A percentile compares a stretch with the other conserved stretches of the same genome.
These are phyloP conservation scores for Anthrax anthrax DNA, from an alignment of 2,888 invertebrate genomes.

Conservation along the genomic window DNA sequence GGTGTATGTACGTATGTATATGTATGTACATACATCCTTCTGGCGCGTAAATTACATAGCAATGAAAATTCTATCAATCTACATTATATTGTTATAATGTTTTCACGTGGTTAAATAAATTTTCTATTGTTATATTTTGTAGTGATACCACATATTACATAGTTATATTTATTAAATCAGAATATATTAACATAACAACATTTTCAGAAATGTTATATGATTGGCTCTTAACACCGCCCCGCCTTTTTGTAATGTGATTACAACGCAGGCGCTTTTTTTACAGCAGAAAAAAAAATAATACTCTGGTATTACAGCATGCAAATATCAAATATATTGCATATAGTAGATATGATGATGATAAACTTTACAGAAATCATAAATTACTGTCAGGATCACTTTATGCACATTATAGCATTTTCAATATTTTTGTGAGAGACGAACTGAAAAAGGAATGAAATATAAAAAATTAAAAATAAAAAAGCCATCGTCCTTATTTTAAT, in stretches of 20 bases:
- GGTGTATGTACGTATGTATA: no score
- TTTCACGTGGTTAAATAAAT: slow-evolving; percentile 16
- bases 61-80: neutral
- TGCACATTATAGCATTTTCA: no score
- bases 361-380: no score
- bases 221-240: slow-evolving; percentile 19
- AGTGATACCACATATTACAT: no score
- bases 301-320: no score
- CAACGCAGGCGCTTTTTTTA: slow-evolving; percentile 28
- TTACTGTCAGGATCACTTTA: no score
- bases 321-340: neutral
- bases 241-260: slow-evolving; percentile 26
- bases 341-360: no score
- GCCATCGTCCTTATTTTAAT: neutral
- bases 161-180: slow-evolving; percentile 12
- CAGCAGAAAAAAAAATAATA: neutral
- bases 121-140: slow-evolving; percentile 15
- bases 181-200: slow-evolving; percentile 13
- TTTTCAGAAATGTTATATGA: slow-evolving; percentile 15
- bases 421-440: neutral
- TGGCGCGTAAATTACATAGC: neutral
- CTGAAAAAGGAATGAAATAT: no score
- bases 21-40: no score
- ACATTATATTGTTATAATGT: slow-evolving; percentile 2
- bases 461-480: no score